Percentiles rank a stretch among this genome's conserved stretches.
Conservation (phyloP, 2,113 vertebrate species). For the Rhegmatorhina hoffmannsi region DNA sequence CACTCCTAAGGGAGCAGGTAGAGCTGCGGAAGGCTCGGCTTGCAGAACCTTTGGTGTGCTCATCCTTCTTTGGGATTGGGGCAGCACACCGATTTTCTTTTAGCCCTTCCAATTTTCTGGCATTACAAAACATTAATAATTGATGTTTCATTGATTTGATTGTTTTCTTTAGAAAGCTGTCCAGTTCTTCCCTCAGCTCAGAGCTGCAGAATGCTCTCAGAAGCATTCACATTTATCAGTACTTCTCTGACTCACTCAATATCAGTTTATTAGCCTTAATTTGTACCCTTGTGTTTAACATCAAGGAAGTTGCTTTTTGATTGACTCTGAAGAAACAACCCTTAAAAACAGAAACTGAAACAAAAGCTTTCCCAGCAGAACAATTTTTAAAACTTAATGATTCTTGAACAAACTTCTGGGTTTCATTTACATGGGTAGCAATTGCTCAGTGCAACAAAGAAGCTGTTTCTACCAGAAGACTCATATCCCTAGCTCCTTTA, state of each 20-base stretch:
- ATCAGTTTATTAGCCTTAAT: conserved; percentile 50
- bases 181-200: not conserved
- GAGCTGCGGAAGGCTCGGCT: not conserved
- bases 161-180: conserved; percentile 29
- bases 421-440: conserved; percentile 42
- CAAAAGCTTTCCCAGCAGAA: conserved; percentile 45
- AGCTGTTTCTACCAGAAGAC: conserved; percentile 36
- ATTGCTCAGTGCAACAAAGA: conserved; percentile 62
- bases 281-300: conserved; percentile 22
- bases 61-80: not conserved
- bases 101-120: conserved; percentile 23
- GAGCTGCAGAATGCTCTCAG: not conserved
- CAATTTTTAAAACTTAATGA: conserved; percentile 35
- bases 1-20: not conserved
- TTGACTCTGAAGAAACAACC: conserved; percentile 27
- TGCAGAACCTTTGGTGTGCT: not conserved
- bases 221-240: conserved; percentile 15
- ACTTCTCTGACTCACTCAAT: conserved; percentile 31
- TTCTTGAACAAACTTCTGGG: conserved; percentile 49
- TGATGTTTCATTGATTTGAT: conserved; percentile 33
- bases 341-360: conserved; percentile 10
- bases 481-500: conserved; percentile 63
- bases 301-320: conserved; percentile 40
- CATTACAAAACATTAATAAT: conserved; percentile 33
- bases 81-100: not conserved